phyloP scores from a whole-genome alignment of 2,113 vertebrate species.

The Nettapus auritus region DNA sequence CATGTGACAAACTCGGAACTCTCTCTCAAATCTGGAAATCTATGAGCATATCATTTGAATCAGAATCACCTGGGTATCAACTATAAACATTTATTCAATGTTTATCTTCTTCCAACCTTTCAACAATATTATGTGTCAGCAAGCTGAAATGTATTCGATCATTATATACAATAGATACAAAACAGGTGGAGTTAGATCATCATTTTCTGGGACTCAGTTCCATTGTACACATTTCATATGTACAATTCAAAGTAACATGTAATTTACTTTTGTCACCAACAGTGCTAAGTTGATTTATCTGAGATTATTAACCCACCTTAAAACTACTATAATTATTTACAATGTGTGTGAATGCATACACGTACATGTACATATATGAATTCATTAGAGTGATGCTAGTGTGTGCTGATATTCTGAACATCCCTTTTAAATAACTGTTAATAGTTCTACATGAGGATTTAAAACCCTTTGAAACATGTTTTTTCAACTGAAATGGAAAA shows the following conservation, averaged over 20 bases:
- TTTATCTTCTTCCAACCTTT: neutral
- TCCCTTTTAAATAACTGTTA: neutral
- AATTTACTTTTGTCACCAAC: accelerated
- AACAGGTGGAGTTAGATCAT: neutral
- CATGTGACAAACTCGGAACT: neutral
- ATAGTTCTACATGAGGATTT: neutral
- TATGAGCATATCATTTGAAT: neutral
- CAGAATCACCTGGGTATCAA: neutral
- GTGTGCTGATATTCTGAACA: neutral
- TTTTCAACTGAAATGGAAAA: neutral
- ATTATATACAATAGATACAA: neutral
- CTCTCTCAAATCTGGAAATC: conserved; percentile 32
- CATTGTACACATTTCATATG: neutral
- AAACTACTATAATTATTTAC: neutral
- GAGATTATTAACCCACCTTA: neutral
- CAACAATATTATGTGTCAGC: neutral
- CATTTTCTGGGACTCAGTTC: neutral
- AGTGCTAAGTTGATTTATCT: neutral
- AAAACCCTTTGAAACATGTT: neutral
- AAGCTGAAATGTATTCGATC: conserved; percentile 25
- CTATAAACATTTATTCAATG: neutral
- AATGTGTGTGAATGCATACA: neutral
- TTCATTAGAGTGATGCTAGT: neutral
- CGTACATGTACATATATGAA: neutral
- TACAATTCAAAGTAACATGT: neutral